Evolutionary conservation across 2,888 invertebrate genomes (phyloP).

Genomic region (Tenthredo scrophulariae): DNA sequence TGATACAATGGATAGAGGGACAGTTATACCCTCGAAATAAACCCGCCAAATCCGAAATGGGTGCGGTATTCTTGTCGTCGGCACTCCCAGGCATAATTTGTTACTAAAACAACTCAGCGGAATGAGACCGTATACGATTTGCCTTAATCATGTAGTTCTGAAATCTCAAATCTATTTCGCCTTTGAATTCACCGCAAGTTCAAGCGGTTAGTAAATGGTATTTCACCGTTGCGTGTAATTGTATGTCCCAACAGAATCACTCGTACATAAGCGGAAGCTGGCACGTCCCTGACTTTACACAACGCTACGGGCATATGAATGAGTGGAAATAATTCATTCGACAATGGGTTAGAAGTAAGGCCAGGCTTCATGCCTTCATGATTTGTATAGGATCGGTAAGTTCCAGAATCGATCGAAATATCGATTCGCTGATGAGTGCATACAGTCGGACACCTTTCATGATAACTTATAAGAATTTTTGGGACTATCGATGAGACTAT

Average conservation of each 20-base stretch:
- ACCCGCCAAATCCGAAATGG: conserved; percentile 30
- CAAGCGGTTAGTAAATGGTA: background rate
- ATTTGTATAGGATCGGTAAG: background rate
- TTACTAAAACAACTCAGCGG: conserved; percentile 48
- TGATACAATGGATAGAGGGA: background rate
- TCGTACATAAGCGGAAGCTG: background rate
- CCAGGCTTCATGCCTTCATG: background rate
- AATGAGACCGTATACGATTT: conserved; percentile 30
- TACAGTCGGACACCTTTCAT: background rate
- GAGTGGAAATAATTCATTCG: background rate
- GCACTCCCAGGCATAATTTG: conserved; percentile 47
- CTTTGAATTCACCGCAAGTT: background rate
- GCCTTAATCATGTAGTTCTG: conserved; percentile 12
- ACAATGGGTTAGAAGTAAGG: background rate
- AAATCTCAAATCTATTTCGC: conserved; percentile 3
- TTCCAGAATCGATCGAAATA: background rate
- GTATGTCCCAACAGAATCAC: background rate
- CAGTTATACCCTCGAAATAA: conserved; percentile 4
- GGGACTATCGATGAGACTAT: background rate
- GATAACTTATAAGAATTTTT: background rate
- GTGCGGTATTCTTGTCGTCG: conserved; percentile 42
- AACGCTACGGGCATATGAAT: background rate
- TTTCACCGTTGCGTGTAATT: background rate
- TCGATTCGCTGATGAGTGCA: conserved; percentile 10
- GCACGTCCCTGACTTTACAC: background rate